These are phyloP conservation scores for Nasonovia ribisnigri DNA, from an alignment of 2,888 invertebrate genomes.

Conservation along the genomic window DNA sequence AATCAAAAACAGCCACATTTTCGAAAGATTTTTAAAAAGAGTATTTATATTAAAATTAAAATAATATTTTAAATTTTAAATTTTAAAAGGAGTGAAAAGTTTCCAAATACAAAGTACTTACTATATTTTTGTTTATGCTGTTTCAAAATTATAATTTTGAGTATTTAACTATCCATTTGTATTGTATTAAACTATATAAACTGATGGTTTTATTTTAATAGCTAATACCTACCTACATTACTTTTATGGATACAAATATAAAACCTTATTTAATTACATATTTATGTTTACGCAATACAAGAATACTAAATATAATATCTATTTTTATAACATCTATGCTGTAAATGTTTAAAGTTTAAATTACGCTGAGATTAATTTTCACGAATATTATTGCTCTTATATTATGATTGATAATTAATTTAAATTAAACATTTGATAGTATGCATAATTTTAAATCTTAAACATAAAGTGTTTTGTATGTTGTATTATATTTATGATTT, in stretches of 20 bases:
- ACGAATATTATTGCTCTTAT: not conserved
- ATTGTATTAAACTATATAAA: not conserved
- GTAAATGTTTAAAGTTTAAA: not conserved
- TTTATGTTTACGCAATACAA: not conserved
- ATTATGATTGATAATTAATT: not conserved
- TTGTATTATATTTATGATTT: not conserved
- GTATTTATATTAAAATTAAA: not conserved
- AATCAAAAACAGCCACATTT: not conserved
- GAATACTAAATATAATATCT: too few relatives aligned
- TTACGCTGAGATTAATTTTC: not conserved
- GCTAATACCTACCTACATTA: not conserved
- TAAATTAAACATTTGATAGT: not conserved
- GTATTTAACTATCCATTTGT: not conserved
- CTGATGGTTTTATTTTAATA: not conserved
- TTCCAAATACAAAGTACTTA: not conserved
- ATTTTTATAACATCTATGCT: too few relatives aligned
- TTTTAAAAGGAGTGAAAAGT: not conserved
- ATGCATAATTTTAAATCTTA: not conserved
- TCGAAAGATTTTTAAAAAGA: not conserved
- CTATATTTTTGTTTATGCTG: not conserved
- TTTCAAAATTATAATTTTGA: not conserved
- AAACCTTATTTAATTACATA: not conserved
- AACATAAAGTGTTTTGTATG: not conserved
- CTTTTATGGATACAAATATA: not conserved
- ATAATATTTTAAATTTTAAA: not conserved